These are phyloP conservation scores for Drosophila vallismaia DNA, from an alignment of 2,888 invertebrate genomes.

Conservation along the genomic window DNA sequence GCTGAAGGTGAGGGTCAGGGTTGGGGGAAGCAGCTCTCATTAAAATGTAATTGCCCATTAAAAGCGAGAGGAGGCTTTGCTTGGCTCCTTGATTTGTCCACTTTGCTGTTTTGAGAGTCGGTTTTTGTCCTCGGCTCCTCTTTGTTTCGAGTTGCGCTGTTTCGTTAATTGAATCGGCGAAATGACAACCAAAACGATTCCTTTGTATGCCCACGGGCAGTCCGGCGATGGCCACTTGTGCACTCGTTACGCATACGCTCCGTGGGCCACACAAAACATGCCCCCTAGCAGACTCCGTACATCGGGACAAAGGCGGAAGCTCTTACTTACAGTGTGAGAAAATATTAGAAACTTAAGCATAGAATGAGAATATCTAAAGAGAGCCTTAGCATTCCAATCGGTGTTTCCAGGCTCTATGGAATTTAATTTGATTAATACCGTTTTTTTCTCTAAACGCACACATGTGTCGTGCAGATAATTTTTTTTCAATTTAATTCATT, in stretches of 20 bases:
- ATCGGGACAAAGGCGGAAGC: constrained; percentile 26
- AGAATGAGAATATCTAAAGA: not conserved
- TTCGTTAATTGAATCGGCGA: constrained; percentile 72
- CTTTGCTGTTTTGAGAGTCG: constrained; percentile 24
- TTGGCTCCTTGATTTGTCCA: constrained; percentile 46
- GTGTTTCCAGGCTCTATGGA: too few species aligned
- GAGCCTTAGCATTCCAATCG: too few species aligned
- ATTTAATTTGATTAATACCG: too few species aligned
- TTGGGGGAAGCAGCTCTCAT: constrained; percentile 35
- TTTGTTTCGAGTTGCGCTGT: constrained; percentile 56
- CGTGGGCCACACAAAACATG: constrained; percentile 66
- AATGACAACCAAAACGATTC: constrained; percentile 51
- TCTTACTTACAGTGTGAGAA: constrained; percentile 17
- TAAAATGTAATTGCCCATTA: constrained; percentile 72
- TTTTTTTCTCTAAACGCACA: constrained; percentile 8
- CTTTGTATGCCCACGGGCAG: constrained; percentile 55
- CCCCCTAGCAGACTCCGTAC: constrained; percentile 37
- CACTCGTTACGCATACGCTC: constrained; percentile 69
- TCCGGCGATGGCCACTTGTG: constrained; percentile 40
- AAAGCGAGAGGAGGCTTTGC: constrained; percentile 25
- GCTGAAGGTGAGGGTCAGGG: too few species aligned
- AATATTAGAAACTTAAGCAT: not conserved
- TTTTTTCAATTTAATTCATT: constrained; percentile 15
- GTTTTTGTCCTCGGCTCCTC: constrained; percentile 18
- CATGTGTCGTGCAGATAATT: not conserved